Evolutionary conservation across 2,888 invertebrate genomes (phyloP), one percentile per base, ranked within the genome.

Genomic region (Achlya flavicornis): DNA sequence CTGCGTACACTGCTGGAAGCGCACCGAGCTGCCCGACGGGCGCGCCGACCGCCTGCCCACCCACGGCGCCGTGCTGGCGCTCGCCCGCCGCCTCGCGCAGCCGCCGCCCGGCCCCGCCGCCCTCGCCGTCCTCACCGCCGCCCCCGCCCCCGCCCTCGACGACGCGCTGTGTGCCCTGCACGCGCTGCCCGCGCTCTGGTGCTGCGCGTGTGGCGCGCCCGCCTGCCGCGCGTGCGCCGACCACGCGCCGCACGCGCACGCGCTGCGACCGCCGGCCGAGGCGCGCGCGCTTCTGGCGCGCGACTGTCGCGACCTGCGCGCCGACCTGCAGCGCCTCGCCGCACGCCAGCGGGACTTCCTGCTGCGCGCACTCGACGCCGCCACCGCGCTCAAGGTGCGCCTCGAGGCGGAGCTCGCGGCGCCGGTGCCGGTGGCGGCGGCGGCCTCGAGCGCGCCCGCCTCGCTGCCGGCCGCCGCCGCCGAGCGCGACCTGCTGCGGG

Each of bases 1-100:
- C 85, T 97, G 96, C 86, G 94, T 95, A 69, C 96, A 96, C 86
- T 97, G 96, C 88, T 96, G 96, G 96, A 96, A 96, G 87, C 94
- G 95, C 72, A 96, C 96, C 67, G 96, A 96, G 75, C 88, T 96
- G 66, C 95, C 96, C 64, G 96, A 95, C 74, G 94, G 95, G 77
- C 95, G 95, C 67, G 95, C 96, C 64, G 96, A 96, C 75, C 94
- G 95, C 75, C 88, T 96, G 77, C 96, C 96, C 70, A 96, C 96
- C 14, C 95, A 96, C 87, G 94, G 94, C 74, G 95, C 96, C 69
- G 95, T 96, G 63, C 93, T 96, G 66, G 95, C 95, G 75, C 90
- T 96, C 74, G 95, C 95, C 70, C 95, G 79, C 57, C 79, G 80
- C 62, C 77, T 82, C 64, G 61, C 64, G 64, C 65, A 35, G 62